Evolutionary conservation across 2,113 vertebrate species (phyloP).

Genomic region (Laticauda colubrina): DNA sequence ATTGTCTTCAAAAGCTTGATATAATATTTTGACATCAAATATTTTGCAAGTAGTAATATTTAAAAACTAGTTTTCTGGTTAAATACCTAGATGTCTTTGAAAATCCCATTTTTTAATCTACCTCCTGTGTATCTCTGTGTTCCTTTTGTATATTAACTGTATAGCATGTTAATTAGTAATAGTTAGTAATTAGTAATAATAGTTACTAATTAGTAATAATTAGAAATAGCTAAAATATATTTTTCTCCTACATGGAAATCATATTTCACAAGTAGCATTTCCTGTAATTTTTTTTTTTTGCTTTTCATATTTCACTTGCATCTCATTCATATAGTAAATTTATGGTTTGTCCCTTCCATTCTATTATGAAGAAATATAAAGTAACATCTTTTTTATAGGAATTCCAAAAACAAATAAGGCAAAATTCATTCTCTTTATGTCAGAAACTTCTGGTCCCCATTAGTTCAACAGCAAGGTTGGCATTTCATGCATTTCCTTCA

Average conservation of each 20-base stretch:
- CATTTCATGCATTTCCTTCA: conserved; percentile 30
- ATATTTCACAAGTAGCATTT: conserved; percentile 23
- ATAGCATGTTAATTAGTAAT: neutral
- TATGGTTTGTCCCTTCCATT: neutral
- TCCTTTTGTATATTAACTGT: neutral
- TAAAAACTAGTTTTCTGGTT: neutral
- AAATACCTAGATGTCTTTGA: neutral
- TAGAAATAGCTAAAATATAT: conserved; percentile 1
- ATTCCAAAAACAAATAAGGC: neutral
- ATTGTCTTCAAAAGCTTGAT: neutral
- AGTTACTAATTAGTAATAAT: no score
- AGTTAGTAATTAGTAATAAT: no score
- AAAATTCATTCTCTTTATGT: conserved; percentile 20
- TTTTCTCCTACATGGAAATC: conserved; percentile 13
- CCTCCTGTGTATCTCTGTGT: neutral
- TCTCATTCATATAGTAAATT: neutral
- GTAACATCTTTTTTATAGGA: conserved; percentile 6
- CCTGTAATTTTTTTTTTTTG: conserved; percentile 27
- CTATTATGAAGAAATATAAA: neutral
- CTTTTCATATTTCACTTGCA: conserved; percentile 19
- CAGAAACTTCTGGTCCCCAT: neutral
- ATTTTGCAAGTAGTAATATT: neutral
- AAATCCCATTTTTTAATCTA: neutral
- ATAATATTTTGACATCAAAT: neutral
- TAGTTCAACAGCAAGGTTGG: conserved; percentile 22